Conservation (phyloP, 1,140 invertebrate genomes). For the Trichogramma pretiosum region DNA sequence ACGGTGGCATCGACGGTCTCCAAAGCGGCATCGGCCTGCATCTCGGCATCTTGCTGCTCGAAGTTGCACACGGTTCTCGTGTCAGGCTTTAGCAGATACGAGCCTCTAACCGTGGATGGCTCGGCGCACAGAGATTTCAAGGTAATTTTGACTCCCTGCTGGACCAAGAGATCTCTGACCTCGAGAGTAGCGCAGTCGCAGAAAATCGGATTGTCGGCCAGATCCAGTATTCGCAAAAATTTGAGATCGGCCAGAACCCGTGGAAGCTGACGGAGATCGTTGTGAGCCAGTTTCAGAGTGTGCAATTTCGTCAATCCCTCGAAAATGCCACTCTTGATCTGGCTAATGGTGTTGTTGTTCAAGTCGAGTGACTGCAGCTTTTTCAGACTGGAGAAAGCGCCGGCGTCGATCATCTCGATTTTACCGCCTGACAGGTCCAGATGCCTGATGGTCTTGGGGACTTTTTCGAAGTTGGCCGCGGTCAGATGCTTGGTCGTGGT, state of each 20-base stretch:
- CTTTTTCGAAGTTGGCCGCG: conserved; percentile 22
- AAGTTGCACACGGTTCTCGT: conserved; percentile 26
- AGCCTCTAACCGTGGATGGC: conserved; percentile 26
- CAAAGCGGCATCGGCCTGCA: conserved; percentile 33
- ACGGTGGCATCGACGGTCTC: neutral
- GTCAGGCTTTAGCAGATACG: conserved; percentile 24
- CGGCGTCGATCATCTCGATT: conserved; percentile 28
- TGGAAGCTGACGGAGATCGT: conserved; percentile 28
- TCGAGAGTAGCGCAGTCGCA: conserved; percentile 46
- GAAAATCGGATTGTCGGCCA: conserved; percentile 55
- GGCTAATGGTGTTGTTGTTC: conserved; percentile 29
- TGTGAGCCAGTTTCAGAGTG: conserved; percentile 29
- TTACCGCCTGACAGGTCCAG: conserved; percentile 32
- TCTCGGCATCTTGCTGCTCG: conserved; percentile 33
- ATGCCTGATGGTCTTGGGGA: conserved; percentile 28
- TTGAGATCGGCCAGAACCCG: conserved; percentile 43
- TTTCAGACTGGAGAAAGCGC: conserved; percentile 24
- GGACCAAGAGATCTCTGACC: conserved; percentile 27
- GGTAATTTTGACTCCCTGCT: conserved; percentile 27
- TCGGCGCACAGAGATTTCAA: conserved; percentile 29
- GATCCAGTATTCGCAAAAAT: conserved; percentile 52
- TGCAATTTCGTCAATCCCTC: conserved; percentile 29
- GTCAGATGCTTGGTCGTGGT: conserved; percentile 16
- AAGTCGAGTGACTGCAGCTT: conserved; percentile 31
- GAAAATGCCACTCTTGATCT: conserved; percentile 26